Base-by-base conservation (phyloP, 1,140 invertebrate species). In the Halesus radiatus region DNA sequence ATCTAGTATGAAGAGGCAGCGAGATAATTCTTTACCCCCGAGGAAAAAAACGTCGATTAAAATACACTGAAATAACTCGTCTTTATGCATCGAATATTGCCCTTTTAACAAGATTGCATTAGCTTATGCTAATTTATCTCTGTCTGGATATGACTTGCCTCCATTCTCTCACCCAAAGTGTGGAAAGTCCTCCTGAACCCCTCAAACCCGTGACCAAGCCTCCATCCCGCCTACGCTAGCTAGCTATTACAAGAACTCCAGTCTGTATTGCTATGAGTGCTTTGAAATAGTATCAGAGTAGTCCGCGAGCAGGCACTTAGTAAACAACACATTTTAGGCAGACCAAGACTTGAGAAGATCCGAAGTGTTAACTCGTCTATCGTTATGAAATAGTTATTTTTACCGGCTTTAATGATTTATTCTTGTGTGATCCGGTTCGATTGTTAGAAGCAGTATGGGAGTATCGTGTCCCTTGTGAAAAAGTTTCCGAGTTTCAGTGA, bases 401-500 rank as follows among this genome's bases (percentile, higher is more conserved):
- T 45, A 45, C 37, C 37, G 10, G 37, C 8, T 45, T 45, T 10
- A 1, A 13, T 45, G 37, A 45, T 45, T 45, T 13, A 3, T 13
- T 45, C 10, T 45, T 45, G 37, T 10, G 37, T 45, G 10, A 45
- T 45, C 37, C 8, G 37, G 37, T 45, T 13, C 37, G 37, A 45
- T 45, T 45, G 37, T 45, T 45, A 45, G 13, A 45, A 45, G 37
- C 26, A 22, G 26, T 66, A 32, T 29, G 10, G 26, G 10, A 8
- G 54, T 56, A 22, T 22, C 1, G 54, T n/a, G 10, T 32, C 23
- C 16, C 29, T n/a, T 37, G 37, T 20, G 60, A 70, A 70, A 70
- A 70, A 10, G 29, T 70, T 70, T 29, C 26, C 52, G 32, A 7
- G 29, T 70, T 70, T 70, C 66, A 70, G 66, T 70, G 66, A 50